A percentile compares a stretch with the other conserved stretches of the same genome.
These are phyloP conservation scores for Cuniculus paca DNA, from an alignment of 2,797 vertebrate genomes.

Conservation along the genomic window DNA sequence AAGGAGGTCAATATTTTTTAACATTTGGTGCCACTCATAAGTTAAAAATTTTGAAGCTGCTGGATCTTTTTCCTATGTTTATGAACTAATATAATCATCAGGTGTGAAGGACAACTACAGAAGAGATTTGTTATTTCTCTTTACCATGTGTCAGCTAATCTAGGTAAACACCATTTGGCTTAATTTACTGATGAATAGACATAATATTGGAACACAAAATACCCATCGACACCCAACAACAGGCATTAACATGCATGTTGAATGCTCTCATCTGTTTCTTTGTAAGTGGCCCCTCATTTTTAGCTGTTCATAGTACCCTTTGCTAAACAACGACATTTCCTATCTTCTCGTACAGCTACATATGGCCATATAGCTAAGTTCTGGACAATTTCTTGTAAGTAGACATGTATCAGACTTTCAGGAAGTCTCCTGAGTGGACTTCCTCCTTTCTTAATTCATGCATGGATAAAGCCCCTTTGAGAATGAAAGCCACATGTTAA, in stretches of 20 bases:
- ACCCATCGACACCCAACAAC: neutral
- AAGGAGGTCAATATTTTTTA: slow-evolving; percentile 78
- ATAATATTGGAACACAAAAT: neutral
- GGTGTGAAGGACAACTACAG: neutral
- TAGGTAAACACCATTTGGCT: neutral
- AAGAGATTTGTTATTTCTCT: neutral
- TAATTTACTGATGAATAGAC: neutral
- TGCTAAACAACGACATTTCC: neutral
- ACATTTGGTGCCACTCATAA: slow-evolving; percentile 86
- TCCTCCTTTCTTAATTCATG: neutral
- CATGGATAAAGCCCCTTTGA: neutral
- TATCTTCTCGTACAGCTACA: neutral
- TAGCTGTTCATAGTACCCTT: neutral
- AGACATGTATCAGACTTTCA: slow-evolving; percentile 1
- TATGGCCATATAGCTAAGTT: neutral
- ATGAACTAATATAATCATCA: neutral
- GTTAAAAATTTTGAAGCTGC: slow-evolving; percentile 80
- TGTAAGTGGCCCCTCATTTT: neutral
- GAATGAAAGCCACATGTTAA: slow-evolving; percentile 22
- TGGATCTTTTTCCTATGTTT: neutral
- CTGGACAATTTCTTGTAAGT: slow-evolving; percentile 3
- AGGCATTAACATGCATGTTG: neutral
- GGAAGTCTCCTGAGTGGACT: slow-evolving; percentile 11
- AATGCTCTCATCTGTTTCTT: neutral
- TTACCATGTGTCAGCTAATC: neutral